phyloP scores from a whole-genome alignment of 1,140 invertebrate species.

The Brachionus rubens region DNA sequence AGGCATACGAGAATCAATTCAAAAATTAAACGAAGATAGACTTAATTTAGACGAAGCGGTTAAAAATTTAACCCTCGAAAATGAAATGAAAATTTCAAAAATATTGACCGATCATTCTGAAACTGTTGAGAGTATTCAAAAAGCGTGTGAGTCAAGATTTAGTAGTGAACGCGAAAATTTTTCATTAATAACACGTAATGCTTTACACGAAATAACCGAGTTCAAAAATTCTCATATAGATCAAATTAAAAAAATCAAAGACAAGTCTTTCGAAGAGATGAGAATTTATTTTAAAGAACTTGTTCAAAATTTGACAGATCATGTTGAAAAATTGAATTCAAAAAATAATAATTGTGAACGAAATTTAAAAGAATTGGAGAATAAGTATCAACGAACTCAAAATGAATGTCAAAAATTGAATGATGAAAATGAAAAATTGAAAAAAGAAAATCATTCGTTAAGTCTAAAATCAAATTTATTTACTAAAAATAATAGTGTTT shows the following conservation, averaged over 20 bases:
- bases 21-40: slow-evolving; percentile 10
- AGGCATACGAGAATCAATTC: neutral
- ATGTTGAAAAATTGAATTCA: neutral
- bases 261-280: slow-evolving; percentile 31
- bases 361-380: slow-evolving; percentile 2
- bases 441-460: slow-evolving; percentile 28
- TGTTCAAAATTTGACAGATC: neutral
- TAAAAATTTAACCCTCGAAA: slow-evolving; percentile 19
- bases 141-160: slow-evolving; percentile 15
- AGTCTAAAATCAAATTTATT: slow-evolving; percentile 3
- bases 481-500: slow-evolving; percentile 1
- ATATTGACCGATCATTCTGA: neutral
- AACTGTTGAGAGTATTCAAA: neutral
- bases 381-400: neutral
- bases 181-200: neutral
- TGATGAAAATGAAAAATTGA: neutral
- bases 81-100: slow-evolving; percentile 3
- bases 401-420: neutral
- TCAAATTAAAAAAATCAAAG: neutral
- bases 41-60: slow-evolving; percentile 13
- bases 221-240: slow-evolving; percentile 14
- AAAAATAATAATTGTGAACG: neutral
- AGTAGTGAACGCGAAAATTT: slow-evolving; percentile 7
- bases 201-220: slow-evolving; percentile 26
- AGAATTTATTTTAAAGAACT: slow-evolving; percentile 20